Evolutionary conservation across 2,888 invertebrate species (phyloP), one percentile per base, ranked within the genome.

Genomic region (Phalera bucephala): DNA sequence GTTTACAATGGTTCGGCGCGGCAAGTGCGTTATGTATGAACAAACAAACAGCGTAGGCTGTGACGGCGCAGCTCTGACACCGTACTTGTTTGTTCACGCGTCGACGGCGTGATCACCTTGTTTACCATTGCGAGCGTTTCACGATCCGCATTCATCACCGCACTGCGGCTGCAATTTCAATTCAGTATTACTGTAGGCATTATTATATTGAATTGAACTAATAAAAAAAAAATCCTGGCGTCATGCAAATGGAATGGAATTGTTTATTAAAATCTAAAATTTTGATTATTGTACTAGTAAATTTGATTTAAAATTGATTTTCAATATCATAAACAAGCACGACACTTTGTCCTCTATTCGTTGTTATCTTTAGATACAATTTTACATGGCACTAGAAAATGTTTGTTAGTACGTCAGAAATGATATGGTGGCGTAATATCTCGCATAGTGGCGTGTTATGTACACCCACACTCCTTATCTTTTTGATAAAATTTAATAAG

Each of bases 51-150:
- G 35, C 43, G 56, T 47, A 47, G 45, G 51, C 31, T 33, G 49
- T 47, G 51, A 49, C 64, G 47, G 45, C 64, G 65, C 63, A 61
- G 62, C 64, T 63, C 64, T 61, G 65, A 65, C 72, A 61, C 59
- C 66, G 62, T 76, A 81, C 80, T 87, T 87, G 87, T 87, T 87
- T 88, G 83, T 87, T 81, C 87, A 88, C 87, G 88, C 83, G 78
- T 63, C 64, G 69, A 33, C 76, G 51, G 73, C 86, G 79, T 87
- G 88, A 75, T 68, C 75, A 72, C 69, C 77, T 85, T 86, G 83
- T 87, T 85, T 85, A 86, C 81, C 65, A 80, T 72, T 70, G 60
- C 73, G 62, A 66, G 64, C 75, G 75, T 58, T 68, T 74, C 75
- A 71, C 70, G 65, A 71, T 68, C 64, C 64, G 64, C 70, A 76